These are phyloP conservation scores for Sweltsa coloradensis DNA, from an alignment of 1,140 invertebrate species.

Conservation along the genomic window DNA sequence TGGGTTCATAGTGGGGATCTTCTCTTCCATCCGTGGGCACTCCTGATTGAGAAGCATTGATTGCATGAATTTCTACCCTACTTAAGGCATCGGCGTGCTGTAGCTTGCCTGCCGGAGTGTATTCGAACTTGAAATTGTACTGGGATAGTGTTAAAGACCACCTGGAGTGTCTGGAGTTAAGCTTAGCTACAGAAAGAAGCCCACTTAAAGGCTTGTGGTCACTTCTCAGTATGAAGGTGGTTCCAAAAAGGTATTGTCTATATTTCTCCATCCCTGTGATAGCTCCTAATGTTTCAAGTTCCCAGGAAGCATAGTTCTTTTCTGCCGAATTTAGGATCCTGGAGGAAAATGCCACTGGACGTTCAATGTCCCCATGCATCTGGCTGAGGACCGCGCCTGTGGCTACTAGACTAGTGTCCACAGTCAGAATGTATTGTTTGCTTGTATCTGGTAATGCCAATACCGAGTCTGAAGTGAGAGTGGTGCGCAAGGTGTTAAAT, in stretches of 20 bases:
- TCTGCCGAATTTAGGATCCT: slow-evolving; percentile 24
- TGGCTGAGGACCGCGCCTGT: slow-evolving; percentile 22
- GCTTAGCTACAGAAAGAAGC: slow-evolving; percentile 15
- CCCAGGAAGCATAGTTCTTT: slow-evolving; percentile 26
- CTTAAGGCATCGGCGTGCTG: slow-evolving; percentile 17
- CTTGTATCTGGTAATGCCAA: slow-evolving; percentile 15
- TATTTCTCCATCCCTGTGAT: not conserved
- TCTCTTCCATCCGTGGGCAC: no score
- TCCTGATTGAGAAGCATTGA: no score
- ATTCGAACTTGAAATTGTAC: slow-evolving; percentile 19
- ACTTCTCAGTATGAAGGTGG: slow-evolving; percentile 15
- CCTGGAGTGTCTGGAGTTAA: slow-evolving; percentile 13
- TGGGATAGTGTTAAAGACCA: slow-evolving; percentile 16
- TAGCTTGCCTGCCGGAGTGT: slow-evolving; percentile 21
- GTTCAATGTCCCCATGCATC: slow-evolving; percentile 2
- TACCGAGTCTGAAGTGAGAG: slow-evolving; percentile 12
- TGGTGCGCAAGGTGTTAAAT: slow-evolving; percentile 8
- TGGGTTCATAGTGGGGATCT: no score
- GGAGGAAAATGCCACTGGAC: slow-evolving; percentile 28
- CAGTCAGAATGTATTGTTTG: slow-evolving; percentile 16
- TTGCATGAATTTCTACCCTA: slow-evolving; percentile 10
- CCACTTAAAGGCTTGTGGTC: slow-evolving; percentile 16
- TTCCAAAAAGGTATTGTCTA: slow-evolving; percentile 12
- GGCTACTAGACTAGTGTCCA: slow-evolving; percentile 20
- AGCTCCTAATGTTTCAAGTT: slow-evolving; percentile 12